Percentiles rank a stretch among this genome's conserved stretches.
These are phyloP conservation scores for Chionodraco myersi DNA, from an alignment of 2,113 vertebrate genomes.

Conservation along the genomic window DNA sequence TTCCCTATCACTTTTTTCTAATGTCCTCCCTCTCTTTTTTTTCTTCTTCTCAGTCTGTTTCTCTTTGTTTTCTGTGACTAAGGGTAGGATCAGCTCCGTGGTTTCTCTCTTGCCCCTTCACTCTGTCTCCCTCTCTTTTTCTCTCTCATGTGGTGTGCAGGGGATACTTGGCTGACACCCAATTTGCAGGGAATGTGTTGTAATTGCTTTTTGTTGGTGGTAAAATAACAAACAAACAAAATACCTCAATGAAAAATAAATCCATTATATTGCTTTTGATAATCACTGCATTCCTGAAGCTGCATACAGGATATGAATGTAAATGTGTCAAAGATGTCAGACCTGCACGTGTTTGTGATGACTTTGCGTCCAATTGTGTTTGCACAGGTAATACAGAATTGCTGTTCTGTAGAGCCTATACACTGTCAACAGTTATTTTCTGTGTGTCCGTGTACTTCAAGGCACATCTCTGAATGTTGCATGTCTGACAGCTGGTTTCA, in stretches of 20 bases:
- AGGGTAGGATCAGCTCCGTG: conserved; percentile 31
- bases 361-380: conserved; percentile 4
- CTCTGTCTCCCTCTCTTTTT: conserved; percentile 7
- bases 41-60: conserved; percentile 45
- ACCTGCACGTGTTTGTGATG: background rate
- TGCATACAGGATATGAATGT: background rate
- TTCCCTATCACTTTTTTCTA: conserved; percentile 20
- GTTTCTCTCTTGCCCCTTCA: conserved; percentile 5
- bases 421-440: conserved; percentile 4
- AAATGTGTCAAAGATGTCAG: conserved; percentile 2
- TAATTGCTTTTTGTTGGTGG: conserved; percentile 75
- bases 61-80: conserved; percentile 51
- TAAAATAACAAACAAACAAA: conserved; percentile 20
- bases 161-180: conserved; percentile 67
- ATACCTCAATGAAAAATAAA: conserved; percentile 28
- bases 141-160: conserved; percentile 10
- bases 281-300: conserved; percentile 20
- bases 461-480: conserved; percentile 32
- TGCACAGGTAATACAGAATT: background rate
- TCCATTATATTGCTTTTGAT: conserved; percentile 40
- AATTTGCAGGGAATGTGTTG: conserved; percentile 64
- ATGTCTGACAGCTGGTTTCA: conserved; percentile 37
- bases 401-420: background rate
- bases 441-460: background rate
- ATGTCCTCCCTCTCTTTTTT: conserved; percentile 8